These are phyloP conservation scores for Zaprionus lachaisei DNA, from an alignment of 1,140 invertebrate genomes.

Conservation along the genomic window DNA sequence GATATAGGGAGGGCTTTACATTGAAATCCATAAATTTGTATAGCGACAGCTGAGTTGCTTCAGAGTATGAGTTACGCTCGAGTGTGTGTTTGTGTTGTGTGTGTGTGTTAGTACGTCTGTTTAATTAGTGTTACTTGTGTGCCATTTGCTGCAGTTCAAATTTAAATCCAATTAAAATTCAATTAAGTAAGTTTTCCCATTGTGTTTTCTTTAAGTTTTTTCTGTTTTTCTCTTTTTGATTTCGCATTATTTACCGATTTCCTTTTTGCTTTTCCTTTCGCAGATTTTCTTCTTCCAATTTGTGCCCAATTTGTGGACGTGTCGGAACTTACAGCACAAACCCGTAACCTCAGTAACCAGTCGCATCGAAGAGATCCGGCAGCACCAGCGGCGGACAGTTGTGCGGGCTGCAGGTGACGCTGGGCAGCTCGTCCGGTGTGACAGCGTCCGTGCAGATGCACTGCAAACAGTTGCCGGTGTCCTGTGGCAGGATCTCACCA, in stretches of 20 bases:
- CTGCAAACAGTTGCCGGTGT: slow-evolving; percentile 89
- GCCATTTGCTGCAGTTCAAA: slow-evolving; percentile 39
- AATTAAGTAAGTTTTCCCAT: slow-evolving; percentile 30
- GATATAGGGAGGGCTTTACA: slow-evolving; percentile 77
- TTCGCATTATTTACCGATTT: slow-evolving; percentile 4
- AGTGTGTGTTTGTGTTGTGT: slow-evolving; percentile 1
- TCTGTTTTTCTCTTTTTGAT: slow-evolving; percentile 6
- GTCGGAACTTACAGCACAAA: slow-evolving; percentile 69
- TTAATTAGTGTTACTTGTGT: slow-evolving; percentile 39
- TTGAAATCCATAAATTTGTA: slow-evolving; percentile 76
- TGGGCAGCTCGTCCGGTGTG: slow-evolving; percentile 86
- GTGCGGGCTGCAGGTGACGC: slow-evolving; percentile 88
- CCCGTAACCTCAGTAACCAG: slow-evolving; percentile 84
- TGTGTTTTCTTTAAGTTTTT: slow-evolving; percentile 8
- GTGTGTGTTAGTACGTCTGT: slow-evolving; percentile 11
- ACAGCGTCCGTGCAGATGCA: slow-evolving; percentile 86
- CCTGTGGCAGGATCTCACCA: slow-evolving; percentile 88
- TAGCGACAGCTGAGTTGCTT: slow-evolving; percentile 63
- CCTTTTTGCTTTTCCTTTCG: slow-evolving; percentile 2
- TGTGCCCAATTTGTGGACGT: slow-evolving; percentile 4
- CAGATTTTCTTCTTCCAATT: slow-evolving; percentile 5
- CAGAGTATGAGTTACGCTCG: slow-evolving; percentile 33
- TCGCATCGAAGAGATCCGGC: slow-evolving; percentile 83
- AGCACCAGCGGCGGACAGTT: slow-evolving; percentile 86
- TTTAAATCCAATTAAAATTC: slow-evolving; percentile 39